These are phyloP conservation scores for Cremastinae sp. DNA, from an alignment of 2,888 invertebrate genomes.

Conservation along the genomic window DNA sequence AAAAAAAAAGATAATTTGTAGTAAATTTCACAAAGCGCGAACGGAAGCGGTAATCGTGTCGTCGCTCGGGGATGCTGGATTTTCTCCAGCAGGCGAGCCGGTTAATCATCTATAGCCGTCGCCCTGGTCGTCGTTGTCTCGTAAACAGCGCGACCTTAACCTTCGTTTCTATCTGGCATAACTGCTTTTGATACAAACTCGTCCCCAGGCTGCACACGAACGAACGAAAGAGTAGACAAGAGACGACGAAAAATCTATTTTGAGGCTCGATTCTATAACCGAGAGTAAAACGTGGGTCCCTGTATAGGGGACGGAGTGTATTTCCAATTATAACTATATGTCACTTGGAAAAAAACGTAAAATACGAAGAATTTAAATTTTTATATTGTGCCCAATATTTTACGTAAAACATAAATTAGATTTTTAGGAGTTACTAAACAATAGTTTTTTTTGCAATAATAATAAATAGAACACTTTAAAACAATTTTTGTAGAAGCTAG, in stretches of 20 bases:
- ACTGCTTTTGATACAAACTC: constrained; percentile 15
- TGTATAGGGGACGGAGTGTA: constrained; percentile 28
- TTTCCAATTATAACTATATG: not conserved
- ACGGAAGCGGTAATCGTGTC: constrained; percentile 35
- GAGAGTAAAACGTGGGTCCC: constrained; percentile 46
- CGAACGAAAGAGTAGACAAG: constrained; percentile 50
- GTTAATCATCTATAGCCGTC: constrained; percentile 49
- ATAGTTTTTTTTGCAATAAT: too few species aligned
- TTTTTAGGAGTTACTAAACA: too few species aligned
- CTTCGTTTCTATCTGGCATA: constrained; percentile 44
- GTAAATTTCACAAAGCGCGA: constrained; percentile 24
- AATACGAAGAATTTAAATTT: not conserved
- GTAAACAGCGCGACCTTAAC: constrained; percentile 59
- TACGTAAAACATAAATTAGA: too few species aligned
- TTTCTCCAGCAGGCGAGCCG: constrained; percentile 20
- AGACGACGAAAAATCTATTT: constrained; percentile 63
- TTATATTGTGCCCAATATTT: too few species aligned
- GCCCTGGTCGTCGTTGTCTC: constrained; percentile 39
- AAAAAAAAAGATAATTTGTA: not conserved
- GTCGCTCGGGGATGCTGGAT: constrained; percentile 36
- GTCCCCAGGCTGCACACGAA: constrained; percentile 36
- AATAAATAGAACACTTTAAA: too few species aligned
- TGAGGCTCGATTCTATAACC: constrained; percentile 59
- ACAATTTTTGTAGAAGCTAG: too few species aligned
- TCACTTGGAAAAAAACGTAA: not conserved